Base-by-base conservation (phyloP, 2,113 vertebrate genomes). In the Chelonoidis abingdonii region DNA sequence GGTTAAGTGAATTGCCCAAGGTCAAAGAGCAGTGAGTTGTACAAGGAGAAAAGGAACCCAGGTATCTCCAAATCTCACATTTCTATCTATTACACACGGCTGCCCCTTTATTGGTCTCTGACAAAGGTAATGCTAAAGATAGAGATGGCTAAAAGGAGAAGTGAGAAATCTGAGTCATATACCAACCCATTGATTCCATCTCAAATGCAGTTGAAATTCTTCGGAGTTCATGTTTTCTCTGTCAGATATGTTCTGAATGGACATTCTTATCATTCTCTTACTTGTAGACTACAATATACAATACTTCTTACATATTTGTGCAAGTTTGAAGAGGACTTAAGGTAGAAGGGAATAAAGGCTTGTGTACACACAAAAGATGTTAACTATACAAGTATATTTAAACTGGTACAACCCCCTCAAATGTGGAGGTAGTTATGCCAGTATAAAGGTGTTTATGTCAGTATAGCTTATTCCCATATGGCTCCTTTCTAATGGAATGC, bases 111-210 rank as follows among this genome's bases (percentile, higher is more conserved):
- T 59, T 13, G 87, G 25, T 79, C n/a, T 38, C 62, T 38, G 62
- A 50, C 53, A 11, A 89, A 96, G 88, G n/a, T 31, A 84, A 87
- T 31, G 89, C 85, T 44, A 54, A 54, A 89, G 82, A 87, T 90
- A 59, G 87, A 35, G 35, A 12, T 69, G 88, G 59, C 89, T 95
- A n/a, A 92, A 93, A 89, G 72, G 83, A 56, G 59, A 92, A 92
- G 82, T 62, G 88, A 88, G 84, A 96, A 91, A 87, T 86, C 11
- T 62, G 86, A 96, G 57, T 76, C 89, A 92, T 86, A 90, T 16
- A 69, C 31, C 35, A 69, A 69, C 9, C 35, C 87, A 93, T 89
- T 89, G 56, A n/a, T 27, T 92, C 89, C 53, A 31, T 90, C 38
- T 90, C 84, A 93, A 83, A 92, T 87, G 41, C 69, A 17, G 62